phyloP scores from a whole-genome alignment of 92 coral and sea anemone species.

The Epizoanthus stellaris region DNA sequence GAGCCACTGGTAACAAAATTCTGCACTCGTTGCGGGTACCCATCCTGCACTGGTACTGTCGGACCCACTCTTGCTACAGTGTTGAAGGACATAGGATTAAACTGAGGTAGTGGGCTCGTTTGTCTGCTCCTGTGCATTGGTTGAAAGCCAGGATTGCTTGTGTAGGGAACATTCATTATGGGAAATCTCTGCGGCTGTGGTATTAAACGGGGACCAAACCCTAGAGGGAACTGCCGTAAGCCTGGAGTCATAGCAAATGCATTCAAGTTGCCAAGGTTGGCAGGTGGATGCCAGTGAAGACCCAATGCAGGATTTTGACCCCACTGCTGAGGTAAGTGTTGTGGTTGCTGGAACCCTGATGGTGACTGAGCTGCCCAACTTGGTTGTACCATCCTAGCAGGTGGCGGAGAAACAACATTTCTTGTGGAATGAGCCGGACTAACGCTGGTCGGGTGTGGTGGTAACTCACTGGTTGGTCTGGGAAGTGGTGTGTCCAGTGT shows the following conservation, averaged over 20 bases:
- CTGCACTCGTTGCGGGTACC: background rate
- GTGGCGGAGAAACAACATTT: background rate
- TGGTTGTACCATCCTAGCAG: background rate
- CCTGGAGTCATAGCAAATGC: background rate
- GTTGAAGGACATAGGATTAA: background rate
- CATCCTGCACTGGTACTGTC: background rate
- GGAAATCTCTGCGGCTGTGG: background rate
- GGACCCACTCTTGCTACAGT: background rate
- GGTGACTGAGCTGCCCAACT: background rate
- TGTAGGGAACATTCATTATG: background rate
- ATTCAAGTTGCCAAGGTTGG: background rate
- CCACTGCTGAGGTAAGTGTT: background rate
- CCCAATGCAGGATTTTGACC: background rate
- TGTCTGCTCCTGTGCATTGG: constrained; percentile 1
- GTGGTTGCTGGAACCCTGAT: background rate
- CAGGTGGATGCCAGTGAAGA: background rate
- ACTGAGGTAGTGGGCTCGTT: background rate
- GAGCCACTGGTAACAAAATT: no score
- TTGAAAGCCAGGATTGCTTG: background rate
- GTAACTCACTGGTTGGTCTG: background rate
- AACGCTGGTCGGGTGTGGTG: background rate
- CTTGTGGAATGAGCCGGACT: background rate
- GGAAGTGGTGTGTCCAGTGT: background rate
- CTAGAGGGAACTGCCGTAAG: background rate
- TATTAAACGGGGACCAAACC: background rate